A percentile compares a stretch with the other conserved stretches of the same genome.
These are phyloP conservation scores for Pheosia tremula DNA, from an alignment of 2,888 invertebrate genomes.

Conservation along the genomic window DNA sequence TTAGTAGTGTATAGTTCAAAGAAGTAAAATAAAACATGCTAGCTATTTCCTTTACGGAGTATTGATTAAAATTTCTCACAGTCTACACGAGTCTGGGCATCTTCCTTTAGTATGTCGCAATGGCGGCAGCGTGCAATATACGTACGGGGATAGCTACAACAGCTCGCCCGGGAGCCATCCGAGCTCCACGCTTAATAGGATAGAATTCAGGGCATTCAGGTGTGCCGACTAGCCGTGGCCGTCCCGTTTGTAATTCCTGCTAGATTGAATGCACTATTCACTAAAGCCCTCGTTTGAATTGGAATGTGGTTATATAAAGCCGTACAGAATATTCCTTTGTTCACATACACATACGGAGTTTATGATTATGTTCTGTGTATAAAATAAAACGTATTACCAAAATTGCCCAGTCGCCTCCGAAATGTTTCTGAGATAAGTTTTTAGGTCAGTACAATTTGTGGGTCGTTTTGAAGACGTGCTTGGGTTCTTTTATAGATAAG, in stretches of 20 bases:
- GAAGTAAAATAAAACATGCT: neutral
- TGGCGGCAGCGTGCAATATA: slow-evolving; percentile 27
- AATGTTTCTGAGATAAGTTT: slow-evolving; percentile 28
- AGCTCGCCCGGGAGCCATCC: slow-evolving; percentile 47
- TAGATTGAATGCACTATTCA: slow-evolving; percentile 38
- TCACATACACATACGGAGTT: neutral
- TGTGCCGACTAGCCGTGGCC: slow-evolving; percentile 36
- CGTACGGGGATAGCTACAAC: slow-evolving; percentile 41
- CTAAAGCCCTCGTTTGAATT: slow-evolving; percentile 35
- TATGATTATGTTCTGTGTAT: neutral
- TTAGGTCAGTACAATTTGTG: slow-evolving; percentile 31
- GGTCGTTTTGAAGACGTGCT: slow-evolving; percentile 19
- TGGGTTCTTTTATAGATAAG: slow-evolving; percentile 28
- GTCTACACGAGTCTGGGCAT: slow-evolving; percentile 11
- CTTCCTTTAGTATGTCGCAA: slow-evolving; percentile 22
- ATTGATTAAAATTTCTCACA: slow-evolving; percentile 26
- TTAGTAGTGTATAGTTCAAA: too few relatives aligned
- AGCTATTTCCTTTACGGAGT: slow-evolving; percentile 4
- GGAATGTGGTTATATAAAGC: slow-evolving; percentile 11
- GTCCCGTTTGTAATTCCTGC: slow-evolving; percentile 29
- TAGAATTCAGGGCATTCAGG: slow-evolving; percentile 55
- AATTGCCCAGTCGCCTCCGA: slow-evolving; percentile 20
- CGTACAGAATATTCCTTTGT: neutral
- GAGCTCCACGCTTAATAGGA: slow-evolving; percentile 49
- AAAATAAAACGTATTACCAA: slow-evolving; percentile 11